Conservation (phyloP, 2,888 invertebrate species). For the Caenorhabditis sp. region DNA sequence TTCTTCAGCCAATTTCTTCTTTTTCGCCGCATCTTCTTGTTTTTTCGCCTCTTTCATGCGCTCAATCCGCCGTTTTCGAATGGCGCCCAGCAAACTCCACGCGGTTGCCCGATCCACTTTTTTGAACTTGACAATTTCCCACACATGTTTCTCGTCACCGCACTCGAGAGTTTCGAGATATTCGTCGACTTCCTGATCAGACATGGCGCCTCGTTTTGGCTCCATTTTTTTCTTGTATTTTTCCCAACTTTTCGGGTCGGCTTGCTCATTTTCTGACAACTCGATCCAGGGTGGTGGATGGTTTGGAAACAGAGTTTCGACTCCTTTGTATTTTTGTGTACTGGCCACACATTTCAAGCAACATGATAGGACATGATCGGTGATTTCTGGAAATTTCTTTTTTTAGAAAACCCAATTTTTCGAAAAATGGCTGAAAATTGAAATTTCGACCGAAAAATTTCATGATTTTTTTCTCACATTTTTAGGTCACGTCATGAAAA, state of each 20-base stretch:
- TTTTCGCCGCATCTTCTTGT: not conserved
- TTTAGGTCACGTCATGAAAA: no score
- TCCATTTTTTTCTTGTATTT: slow-evolving; percentile 18
- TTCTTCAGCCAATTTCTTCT: slow-evolving; percentile 12
- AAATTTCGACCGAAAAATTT: no score
- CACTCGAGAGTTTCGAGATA: slow-evolving; percentile 18
- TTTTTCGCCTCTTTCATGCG: slow-evolving; percentile 1
- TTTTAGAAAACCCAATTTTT: no score
- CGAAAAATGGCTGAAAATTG: no score
- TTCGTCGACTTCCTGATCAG: slow-evolving; percentile 29
- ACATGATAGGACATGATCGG: slow-evolving; percentile 15
- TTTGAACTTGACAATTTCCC: slow-evolving; percentile 26
- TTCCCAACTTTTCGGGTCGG: slow-evolving; percentile 16
- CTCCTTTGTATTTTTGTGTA: slow-evolving; percentile 11
- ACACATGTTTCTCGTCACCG: slow-evolving; percentile 10
- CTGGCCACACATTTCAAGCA: slow-evolving; percentile 25
- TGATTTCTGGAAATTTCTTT: slow-evolving; percentile 30
- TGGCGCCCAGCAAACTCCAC: slow-evolving; percentile 8
- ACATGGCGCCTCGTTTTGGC: slow-evolving; percentile 3
- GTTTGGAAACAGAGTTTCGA: slow-evolving; percentile 28
- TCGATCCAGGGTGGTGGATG: slow-evolving; percentile 32
- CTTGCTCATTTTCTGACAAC: slow-evolving; percentile 16
- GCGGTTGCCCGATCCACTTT: slow-evolving; percentile 7
- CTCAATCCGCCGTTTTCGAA: slow-evolving; percentile 15
- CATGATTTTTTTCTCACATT: no score